Conservation (phyloP, 53 echinoderm and acorn worm genomes). For the Glandiceps talaboti region DNA sequence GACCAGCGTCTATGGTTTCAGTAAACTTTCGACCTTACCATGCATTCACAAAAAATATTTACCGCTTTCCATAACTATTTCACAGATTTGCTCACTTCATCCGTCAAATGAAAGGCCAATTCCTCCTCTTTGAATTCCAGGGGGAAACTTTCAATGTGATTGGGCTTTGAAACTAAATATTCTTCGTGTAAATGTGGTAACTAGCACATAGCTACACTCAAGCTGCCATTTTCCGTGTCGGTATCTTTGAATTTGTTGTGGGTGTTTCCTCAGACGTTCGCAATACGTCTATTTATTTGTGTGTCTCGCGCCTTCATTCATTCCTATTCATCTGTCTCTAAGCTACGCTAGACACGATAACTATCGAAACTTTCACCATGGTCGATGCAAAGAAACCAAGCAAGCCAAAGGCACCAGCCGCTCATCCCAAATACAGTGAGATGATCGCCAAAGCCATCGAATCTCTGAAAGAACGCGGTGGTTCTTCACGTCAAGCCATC, state of each 20-base stretch:
- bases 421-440: slow-evolving; percentile 77
- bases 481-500: slow-evolving; percentile 86
- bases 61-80: no score
- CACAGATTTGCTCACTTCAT: no score
- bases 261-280: slow-evolving; percentile 54
- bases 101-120: not conserved
- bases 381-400: slow-evolving; percentile 22
- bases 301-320: slow-evolving; percentile 9
- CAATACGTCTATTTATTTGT: slow-evolving; percentile 24
- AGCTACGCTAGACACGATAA: not conserved
- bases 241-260: slow-evolving; percentile 1
- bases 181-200: slow-evolving; percentile 5
- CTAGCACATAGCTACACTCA: slow-evolving; percentile 29
- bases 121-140: not conserved
- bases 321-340: not conserved
- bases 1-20: no score
- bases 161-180: not conserved
- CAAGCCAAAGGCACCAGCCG: slow-evolving; percentile 36
- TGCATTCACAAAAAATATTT: no score
- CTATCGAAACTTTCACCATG: not conserved
- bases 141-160: not conserved
- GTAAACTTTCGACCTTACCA: no score
- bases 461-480: slow-evolving; percentile 51
- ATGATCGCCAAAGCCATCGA: slow-evolving; percentile 68
- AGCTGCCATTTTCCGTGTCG: slow-evolving; percentile 35